Conservation (phyloP, 2,113 vertebrate genomes). For the Bubalus kerabau region DNA sequence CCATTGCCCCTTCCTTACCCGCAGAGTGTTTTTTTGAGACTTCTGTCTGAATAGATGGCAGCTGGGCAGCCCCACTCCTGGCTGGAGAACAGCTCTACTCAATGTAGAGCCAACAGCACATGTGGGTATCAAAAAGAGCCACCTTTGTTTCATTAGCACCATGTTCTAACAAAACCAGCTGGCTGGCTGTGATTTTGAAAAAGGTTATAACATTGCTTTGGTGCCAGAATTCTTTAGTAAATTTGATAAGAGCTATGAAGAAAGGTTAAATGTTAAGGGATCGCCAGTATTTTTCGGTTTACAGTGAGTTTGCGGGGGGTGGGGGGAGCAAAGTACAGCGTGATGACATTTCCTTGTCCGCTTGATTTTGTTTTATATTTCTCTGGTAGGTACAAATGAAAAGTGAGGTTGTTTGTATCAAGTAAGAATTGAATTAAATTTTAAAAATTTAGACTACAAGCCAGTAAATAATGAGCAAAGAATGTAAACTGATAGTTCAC, state of each 20-base stretch:
- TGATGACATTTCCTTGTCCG: neutral
- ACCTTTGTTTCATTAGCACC: conserved; percentile 13
- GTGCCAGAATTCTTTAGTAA: neutral
- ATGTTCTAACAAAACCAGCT: neutral
- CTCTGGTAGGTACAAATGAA: neutral
- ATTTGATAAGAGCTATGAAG: neutral
- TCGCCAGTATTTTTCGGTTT: neutral
- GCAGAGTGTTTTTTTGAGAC: neutral
- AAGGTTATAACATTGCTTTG: neutral
- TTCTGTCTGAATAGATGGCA: neutral
- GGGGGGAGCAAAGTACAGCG: neutral
- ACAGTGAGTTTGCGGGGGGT: neutral
- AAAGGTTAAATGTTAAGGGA: neutral
- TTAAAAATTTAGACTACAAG: neutral
- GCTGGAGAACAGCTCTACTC: neutral
- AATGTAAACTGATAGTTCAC: neutral
- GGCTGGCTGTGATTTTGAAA: neutral
- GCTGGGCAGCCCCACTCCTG: neutral
- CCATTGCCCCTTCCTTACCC: neutral
- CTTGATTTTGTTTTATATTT: neutral
- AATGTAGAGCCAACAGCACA: neutral
- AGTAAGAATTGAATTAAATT: neutral
- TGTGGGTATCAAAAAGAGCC: neutral
- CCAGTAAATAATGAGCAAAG: neutral
- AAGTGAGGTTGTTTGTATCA: neutral